Percentiles rank a stretch among this genome's conserved stretches.
phyloP scores from a whole-genome alignment of 2,113 vertebrate species.

The Falco punctatus region DNA sequence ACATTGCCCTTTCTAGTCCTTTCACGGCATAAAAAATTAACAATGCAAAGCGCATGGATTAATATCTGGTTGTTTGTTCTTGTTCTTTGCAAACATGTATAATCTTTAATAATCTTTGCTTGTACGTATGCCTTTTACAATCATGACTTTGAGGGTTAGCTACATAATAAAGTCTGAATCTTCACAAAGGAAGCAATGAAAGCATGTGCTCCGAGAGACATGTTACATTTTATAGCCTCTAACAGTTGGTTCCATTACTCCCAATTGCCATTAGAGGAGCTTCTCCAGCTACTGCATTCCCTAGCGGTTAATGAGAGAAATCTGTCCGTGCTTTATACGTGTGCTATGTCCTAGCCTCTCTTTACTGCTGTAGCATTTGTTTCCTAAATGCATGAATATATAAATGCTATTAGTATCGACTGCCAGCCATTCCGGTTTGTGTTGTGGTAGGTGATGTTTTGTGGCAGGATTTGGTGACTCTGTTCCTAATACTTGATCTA shows the following conservation, averaged over 20 bases:
- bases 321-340: slow-evolving; percentile 22
- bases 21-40: slow-evolving; percentile 53
- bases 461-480: background rate
- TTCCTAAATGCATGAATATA: background rate
- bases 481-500: background rate
- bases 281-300: slow-evolving; percentile 47
- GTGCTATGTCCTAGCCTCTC: slow-evolving; percentile 24
- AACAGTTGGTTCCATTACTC: slow-evolving; percentile 67
- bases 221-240: slow-evolving; percentile 57
- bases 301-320: slow-evolving; percentile 65
- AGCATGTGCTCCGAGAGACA: background rate
- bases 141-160: slow-evolving; percentile 48
- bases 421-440: background rate
- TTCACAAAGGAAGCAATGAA: slow-evolving; percentile 42
- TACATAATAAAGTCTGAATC: slow-evolving; percentile 37
- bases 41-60: slow-evolving; percentile 29
- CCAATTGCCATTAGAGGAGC: slow-evolving; percentile 44
- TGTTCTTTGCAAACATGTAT: slow-evolving; percentile 53
- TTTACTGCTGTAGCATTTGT: slow-evolving; percentile 28
- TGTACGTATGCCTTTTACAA: slow-evolving; percentile 28
- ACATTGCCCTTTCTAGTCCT: slow-evolving; percentile 47
- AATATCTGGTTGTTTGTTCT: slow-evolving; percentile 64
- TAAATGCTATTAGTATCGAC: background rate
- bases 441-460: background rate
- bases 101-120: slow-evolving; percentile 65